A percentile compares a stretch with the other conserved stretches of the same genome.
phyloP scores from a whole-genome alignment of 2,888 invertebrate genomes.

The Papilio elwesi region DNA sequence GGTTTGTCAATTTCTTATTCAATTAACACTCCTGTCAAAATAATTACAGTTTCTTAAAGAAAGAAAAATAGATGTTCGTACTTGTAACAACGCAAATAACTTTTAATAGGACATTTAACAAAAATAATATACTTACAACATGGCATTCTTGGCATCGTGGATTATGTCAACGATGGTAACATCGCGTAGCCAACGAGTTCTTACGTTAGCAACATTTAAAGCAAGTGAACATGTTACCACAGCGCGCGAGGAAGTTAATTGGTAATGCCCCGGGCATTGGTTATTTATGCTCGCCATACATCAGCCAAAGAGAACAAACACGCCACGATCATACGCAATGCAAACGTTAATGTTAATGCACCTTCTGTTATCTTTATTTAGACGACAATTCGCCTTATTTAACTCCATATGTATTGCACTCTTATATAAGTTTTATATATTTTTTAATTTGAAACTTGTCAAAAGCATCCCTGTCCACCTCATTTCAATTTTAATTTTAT shows the following conservation, averaged over 20 bases:
- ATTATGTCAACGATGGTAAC: slow-evolving; percentile 5
- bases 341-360: slow-evolving; percentile 48
- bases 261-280: slow-evolving; percentile 65
- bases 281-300: slow-evolving; percentile 74
- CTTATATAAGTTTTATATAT: too few species aligned
- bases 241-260: slow-evolving; percentile 58
- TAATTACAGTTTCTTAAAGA: too few species aligned
- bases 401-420: too few species aligned
- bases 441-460: too few species aligned
- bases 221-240: slow-evolving; percentile 40
- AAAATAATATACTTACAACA: too few species aligned
- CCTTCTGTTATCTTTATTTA: slow-evolving; percentile 34
- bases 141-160: not conserved
- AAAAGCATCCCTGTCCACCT: too few species aligned
- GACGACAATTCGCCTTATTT: not conserved
- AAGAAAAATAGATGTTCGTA: too few species aligned
- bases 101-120: too few species aligned
- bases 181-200: slow-evolving; percentile 11
- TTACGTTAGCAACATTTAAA: slow-evolving; percentile 24
- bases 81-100: too few species aligned
- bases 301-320: slow-evolving; percentile 69
- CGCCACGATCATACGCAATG: slow-evolving; percentile 52
- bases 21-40: too few species aligned
- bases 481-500: too few species aligned
- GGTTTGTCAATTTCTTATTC: too few species aligned